Percentiles rank a stretch among this genome's conserved stretches.
Conservation (phyloP, 2,888 invertebrate species). For the Brachypalpus laphriformis region DNA sequence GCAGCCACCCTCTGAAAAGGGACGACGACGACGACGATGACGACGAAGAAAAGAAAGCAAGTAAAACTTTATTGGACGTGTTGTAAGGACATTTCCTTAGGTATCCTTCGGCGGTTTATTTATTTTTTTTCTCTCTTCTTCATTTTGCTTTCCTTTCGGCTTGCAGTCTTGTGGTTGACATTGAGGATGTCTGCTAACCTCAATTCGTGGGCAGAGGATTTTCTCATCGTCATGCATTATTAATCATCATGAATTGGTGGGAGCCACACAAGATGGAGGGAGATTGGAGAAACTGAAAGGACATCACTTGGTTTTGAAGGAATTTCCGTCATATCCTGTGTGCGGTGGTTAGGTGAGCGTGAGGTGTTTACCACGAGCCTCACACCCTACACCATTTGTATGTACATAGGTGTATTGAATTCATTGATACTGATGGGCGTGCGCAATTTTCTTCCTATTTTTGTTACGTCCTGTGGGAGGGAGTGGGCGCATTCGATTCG, state of each 20-base stretch:
- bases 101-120: conserved; percentile 16
- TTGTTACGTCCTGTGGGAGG: not conserved
- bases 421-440: conserved; percentile 28
- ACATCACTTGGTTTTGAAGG: not conserved
- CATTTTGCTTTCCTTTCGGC: not conserved
- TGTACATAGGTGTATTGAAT: not conserved
- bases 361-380: no score
- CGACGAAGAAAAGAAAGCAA: not conserved
- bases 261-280: not conserved
- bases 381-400: not conserved
- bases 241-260: conserved; percentile 34
- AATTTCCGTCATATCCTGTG: not conserved
- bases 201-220: conserved; percentile 28
- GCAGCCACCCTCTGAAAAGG: not conserved
- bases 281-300: not conserved
- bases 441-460: conserved; percentile 8
- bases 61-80: conserved; percentile 17
- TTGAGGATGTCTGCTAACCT: conserved; percentile 31
- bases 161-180: conserved; percentile 29
- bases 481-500: not conserved
- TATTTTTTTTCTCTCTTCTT: not conserved
- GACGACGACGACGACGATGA: not conserved
- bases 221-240: conserved; percentile 48
- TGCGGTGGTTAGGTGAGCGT: not conserved
- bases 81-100: conserved; percentile 40